phyloP scores from a whole-genome alignment of 2,888 invertebrate genomes.

The Metellina segmentata region DNA sequence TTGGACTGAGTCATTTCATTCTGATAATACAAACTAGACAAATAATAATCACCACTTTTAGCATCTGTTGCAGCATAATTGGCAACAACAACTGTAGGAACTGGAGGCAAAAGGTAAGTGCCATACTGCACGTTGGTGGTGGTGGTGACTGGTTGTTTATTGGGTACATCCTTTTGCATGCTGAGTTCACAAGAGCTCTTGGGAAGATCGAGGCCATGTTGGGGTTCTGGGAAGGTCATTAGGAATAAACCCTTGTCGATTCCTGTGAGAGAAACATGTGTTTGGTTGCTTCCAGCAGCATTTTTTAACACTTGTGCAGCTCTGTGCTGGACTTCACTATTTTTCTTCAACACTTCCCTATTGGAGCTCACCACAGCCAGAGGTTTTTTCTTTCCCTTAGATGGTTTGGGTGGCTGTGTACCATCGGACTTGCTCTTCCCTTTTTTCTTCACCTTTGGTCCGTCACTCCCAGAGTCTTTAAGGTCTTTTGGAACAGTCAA shows the following conservation, averaged over 20 bases:
- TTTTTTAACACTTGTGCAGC: neutral
- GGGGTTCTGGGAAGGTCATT: conserved; percentile 51
- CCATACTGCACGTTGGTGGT: conserved; percentile 39
- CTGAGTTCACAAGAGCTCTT: neutral
- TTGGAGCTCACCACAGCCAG: neutral
- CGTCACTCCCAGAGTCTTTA: neutral
- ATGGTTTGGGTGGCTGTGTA: neutral
- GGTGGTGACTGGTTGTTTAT: neutral
- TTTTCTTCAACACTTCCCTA: neutral
- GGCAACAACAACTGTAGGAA: conserved; percentile 61
- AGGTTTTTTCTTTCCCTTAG: neutral
- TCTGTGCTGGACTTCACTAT: neutral
- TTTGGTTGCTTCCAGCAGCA: neutral
- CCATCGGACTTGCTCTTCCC: neutral
- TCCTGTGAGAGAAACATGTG: conserved; percentile 10
- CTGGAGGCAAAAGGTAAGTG: conserved; percentile 35
- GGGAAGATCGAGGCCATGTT: conserved; percentile 20
- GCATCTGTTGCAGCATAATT: conserved; percentile 53
- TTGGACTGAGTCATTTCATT: conserved; percentile 41
- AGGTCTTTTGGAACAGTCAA: neutral
- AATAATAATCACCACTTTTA: conserved; percentile 30
- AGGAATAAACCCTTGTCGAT: conserved; percentile 28
- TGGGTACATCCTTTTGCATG: neutral
- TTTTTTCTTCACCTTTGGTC: neutral
- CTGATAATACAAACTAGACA: conserved; percentile 57